Evolutionary conservation across 2,113 vertebrate species (phyloP).

Genomic region (Syngnathus scovelli): DNA sequence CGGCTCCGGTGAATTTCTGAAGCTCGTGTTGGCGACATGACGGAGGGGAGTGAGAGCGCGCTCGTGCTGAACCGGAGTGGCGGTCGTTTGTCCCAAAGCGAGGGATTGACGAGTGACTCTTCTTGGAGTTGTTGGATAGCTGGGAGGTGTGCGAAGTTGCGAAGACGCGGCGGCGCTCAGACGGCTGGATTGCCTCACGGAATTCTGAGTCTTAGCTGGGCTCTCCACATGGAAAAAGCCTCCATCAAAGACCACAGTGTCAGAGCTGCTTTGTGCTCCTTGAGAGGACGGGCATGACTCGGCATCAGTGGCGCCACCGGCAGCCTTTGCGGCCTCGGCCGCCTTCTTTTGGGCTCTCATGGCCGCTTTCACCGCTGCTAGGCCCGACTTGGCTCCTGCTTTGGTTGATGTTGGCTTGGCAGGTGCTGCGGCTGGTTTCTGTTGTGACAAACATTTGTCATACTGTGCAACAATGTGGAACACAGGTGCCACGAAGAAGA

Average conservation of each 20-base stretch:
- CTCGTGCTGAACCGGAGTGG: slow-evolving; percentile 13
- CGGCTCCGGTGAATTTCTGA: slow-evolving; percentile 10
- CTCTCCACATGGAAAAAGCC: slow-evolving; percentile 89
- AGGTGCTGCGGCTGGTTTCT: slow-evolving; percentile 72
- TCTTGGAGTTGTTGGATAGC: slow-evolving; percentile 42
- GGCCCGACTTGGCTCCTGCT: slow-evolving; percentile 74
- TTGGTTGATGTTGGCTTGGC: slow-evolving; percentile 64
- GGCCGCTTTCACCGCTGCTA: slow-evolving; percentile 83
- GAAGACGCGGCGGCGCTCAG: slow-evolving; percentile 29
- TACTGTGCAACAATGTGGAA: not conserved
- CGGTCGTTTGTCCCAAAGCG: not conserved
- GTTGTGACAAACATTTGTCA: slow-evolving; percentile 8
- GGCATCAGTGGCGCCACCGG: slow-evolving; percentile 4
- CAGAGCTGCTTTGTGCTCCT: not conserved
- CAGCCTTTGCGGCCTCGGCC: slow-evolving; percentile 49
- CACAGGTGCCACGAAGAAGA: not conserved
- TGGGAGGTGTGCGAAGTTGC: slow-evolving; percentile 42
- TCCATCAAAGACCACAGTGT: slow-evolving; percentile 76
- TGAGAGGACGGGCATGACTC: not conserved
- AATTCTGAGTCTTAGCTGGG: slow-evolving; percentile 67
- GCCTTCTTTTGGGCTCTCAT: slow-evolving; percentile 73
- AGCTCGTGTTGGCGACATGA: slow-evolving; percentile 19
- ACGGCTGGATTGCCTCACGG: slow-evolving; percentile 53
- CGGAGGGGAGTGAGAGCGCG: not conserved
- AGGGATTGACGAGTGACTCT: slow-evolving; percentile 36